These are phyloP conservation scores for Pollicipes pollicipes DNA, from an alignment of 1,140 invertebrate species.

Conservation along the genomic window DNA sequence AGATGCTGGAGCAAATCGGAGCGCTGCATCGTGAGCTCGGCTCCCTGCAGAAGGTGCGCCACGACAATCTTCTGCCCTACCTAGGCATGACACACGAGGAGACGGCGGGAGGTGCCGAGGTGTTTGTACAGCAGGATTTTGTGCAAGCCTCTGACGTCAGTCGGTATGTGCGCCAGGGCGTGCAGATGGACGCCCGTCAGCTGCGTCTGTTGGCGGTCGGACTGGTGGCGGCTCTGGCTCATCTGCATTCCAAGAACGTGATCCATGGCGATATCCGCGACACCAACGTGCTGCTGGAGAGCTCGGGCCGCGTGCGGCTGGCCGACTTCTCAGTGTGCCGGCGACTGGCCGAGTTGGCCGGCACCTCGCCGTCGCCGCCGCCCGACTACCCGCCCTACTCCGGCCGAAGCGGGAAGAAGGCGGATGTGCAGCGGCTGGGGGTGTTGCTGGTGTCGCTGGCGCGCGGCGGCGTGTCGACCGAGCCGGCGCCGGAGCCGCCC, in stretches of 20 bases:
- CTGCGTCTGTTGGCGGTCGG: conserved; percentile 42
- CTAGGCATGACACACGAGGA: conserved; percentile 43
- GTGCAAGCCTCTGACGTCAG: conserved; percentile 35
- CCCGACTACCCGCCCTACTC: conserved; percentile 32
- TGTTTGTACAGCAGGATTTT: conserved; percentile 36
- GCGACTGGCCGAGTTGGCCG: conserved; percentile 34
- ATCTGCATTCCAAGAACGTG: conserved; percentile 55
- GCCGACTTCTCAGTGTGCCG: conserved; percentile 53
- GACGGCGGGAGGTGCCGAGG: conserved; percentile 29
- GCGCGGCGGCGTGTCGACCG: conserved; percentile 32
- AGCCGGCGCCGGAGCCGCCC: conserved; percentile 32
- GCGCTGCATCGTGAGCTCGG: background rate
- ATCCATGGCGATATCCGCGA: conserved; percentile 53
- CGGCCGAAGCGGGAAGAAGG: conserved; percentile 46
- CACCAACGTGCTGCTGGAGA: conserved; percentile 43
- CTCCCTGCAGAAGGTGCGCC: conserved; percentile 20
- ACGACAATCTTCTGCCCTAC: conserved; percentile 51
- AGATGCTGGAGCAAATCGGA: background rate
- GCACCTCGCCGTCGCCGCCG: conserved; percentile 20
- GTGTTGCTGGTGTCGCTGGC: conserved; percentile 37
- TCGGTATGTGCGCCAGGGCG: conserved; percentile 34
- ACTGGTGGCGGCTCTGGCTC: conserved; percentile 45
- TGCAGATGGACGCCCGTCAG: conserved; percentile 37
- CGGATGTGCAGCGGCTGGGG: conserved; percentile 49
- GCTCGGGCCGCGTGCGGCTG: conserved; percentile 28